phyloP scores from a whole-genome alignment of 2,113 vertebrate genomes.

The Corythaixoides concolor region DNA sequence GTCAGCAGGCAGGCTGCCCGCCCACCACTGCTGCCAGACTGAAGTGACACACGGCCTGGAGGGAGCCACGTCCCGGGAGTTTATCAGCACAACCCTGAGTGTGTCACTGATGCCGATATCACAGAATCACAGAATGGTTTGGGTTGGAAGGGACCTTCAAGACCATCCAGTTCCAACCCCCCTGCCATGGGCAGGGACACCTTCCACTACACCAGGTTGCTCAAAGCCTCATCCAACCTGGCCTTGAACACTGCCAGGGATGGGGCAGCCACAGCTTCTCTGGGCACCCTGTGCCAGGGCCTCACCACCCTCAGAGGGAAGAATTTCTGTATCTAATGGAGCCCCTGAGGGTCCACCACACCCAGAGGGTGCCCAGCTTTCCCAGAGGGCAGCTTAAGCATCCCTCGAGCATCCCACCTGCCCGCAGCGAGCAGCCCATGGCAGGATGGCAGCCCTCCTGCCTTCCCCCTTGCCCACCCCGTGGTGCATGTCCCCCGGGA shows the following conservation, averaged over 20 bases:
- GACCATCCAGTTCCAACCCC: no score
- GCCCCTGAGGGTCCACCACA: background rate
- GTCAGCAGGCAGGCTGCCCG: background rate
- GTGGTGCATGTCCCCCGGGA: fast-evolving
- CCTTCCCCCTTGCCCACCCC: background rate
- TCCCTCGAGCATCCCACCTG: background rate
- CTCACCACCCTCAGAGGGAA: no score
- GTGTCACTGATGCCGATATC: background rate
- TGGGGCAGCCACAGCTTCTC: no score
- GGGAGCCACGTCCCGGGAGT: background rate
- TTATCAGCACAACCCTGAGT: background rate
- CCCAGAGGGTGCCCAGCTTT: background rate
- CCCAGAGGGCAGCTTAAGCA: background rate
- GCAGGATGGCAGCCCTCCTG: fast-evolving
- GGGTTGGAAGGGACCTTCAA: no score
- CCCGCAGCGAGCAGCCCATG: fast-evolving
- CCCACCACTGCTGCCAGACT: background rate
- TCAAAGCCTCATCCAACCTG: no score
- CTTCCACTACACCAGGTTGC: no score
- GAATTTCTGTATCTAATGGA: no score
- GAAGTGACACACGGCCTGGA: fast-evolving
- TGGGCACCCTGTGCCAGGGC: no score
- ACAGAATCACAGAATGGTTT: no score
- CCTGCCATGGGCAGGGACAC: no score
- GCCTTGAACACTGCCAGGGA: no score